Conservation (phyloP, 2,888 invertebrate genomes). For the Trichogramma dendrolimi region DNA sequence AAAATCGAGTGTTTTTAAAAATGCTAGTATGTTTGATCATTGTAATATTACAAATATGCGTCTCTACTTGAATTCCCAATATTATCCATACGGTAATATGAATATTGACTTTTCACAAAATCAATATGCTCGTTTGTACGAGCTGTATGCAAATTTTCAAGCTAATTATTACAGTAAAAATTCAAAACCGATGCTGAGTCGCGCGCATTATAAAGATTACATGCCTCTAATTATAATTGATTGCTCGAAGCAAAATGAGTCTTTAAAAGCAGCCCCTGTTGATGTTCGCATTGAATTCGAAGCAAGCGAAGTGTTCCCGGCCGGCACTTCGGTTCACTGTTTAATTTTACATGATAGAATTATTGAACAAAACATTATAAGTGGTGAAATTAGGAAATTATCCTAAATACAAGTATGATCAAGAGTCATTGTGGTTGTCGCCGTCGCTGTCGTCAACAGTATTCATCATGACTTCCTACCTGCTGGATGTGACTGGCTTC, state of each 20-base stretch:
- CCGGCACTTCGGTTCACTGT: slow-evolving; percentile 8
- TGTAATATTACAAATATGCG: slow-evolving; percentile 43
- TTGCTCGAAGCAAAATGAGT: slow-evolving; percentile 17
- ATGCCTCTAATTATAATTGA: slow-evolving; percentile 8
- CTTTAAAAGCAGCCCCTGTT: slow-evolving; percentile 19
- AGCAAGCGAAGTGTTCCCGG: slow-evolving; percentile 7
- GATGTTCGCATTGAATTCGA: slow-evolving; percentile 22
- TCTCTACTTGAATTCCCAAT: slow-evolving; percentile 43
- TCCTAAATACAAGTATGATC: background rate
- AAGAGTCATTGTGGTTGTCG: background rate
- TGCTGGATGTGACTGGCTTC: slow-evolving; percentile 2
- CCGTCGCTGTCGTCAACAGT: too few relatives aligned
- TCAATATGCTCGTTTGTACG: slow-evolving; percentile 18
- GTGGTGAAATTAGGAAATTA: slow-evolving; percentile 8
- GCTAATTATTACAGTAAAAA: slow-evolving; percentile 29
- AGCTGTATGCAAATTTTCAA: slow-evolving; percentile 25
- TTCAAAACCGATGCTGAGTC: slow-evolving; percentile 1
- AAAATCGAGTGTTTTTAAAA: slow-evolving; percentile 35
- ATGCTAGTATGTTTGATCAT: slow-evolving; percentile 33
- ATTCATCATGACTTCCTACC: background rate
- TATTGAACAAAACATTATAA: slow-evolving; percentile 13
- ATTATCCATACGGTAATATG: slow-evolving; percentile 39
- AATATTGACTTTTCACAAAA: slow-evolving; percentile 19
- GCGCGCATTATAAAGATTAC: background rate
- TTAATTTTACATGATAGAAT: slow-evolving; percentile 20